These are phyloP conservation scores for Amazona vittata DNA, from an alignment of 2,113 vertebrate genomes.

Conservation along the genomic window DNA sequence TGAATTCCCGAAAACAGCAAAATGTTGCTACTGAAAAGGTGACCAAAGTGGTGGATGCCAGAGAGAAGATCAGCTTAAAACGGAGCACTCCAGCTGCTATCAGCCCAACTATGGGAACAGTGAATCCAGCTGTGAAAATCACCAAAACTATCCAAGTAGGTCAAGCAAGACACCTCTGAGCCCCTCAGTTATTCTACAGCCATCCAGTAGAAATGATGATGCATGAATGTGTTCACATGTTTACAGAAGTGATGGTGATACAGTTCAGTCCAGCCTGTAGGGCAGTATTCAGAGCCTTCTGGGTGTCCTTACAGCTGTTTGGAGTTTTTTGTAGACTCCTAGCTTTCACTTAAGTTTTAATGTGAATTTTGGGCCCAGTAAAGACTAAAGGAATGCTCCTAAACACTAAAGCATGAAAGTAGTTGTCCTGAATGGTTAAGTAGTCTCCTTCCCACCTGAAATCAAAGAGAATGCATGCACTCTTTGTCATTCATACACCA, in stretches of 20 bases:
- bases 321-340: background rate
- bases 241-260: background rate
- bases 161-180: background rate
- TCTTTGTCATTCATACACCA: background rate
- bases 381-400: background rate
- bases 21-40: slow-evolving; percentile 73
- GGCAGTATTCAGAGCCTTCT: background rate
- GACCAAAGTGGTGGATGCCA: slow-evolving; percentile 87
- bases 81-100: slow-evolving; percentile 80
- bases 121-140: slow-evolving; percentile 85
- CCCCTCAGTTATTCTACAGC: background rate
- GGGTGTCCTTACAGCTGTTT: background rate
- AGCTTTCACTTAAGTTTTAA: background rate
- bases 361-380: background rate
- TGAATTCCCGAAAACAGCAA: slow-evolving; percentile 91
- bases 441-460: background rate
- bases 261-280: background rate
- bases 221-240: background rate
- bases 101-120: slow-evolving; percentile 63
- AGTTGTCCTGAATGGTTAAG: background rate
- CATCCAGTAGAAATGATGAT: background rate
- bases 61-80: slow-evolving; percentile 92
- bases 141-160: slow-evolving; percentile 96
- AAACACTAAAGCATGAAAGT: background rate
- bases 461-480: background rate